Conservation (phyloP, 2,797 vertebrate species). For the Mormyrus hasselquistii region DNA sequence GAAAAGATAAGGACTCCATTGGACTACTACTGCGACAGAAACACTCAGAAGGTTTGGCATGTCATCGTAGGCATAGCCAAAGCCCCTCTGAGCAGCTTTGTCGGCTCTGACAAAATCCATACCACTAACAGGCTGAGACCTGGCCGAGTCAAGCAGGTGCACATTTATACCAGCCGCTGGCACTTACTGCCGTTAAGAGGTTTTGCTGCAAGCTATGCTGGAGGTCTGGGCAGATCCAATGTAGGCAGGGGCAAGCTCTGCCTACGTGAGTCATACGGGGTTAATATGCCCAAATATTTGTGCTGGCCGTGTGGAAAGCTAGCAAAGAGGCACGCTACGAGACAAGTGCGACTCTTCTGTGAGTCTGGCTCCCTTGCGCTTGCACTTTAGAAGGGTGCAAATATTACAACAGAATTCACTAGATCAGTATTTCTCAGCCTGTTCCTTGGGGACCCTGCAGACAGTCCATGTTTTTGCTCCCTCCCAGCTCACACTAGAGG, state of each 20-base stretch:
- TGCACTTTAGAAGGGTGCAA: neutral
- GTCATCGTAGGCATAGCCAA: neutral
- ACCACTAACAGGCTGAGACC: neutral
- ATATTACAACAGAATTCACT: conserved; percentile 23
- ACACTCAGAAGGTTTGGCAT: neutral
- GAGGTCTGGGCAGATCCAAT: neutral
- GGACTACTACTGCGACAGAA: neutral
- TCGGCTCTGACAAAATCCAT: neutral
- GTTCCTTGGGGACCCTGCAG: neutral
- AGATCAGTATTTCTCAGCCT: neutral
- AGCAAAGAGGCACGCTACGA: neutral
- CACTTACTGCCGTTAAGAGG: neutral
- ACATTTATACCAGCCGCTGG: neutral
- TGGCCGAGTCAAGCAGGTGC: neutral
- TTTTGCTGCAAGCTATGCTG: neutral
- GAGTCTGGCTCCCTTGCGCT: neutral
- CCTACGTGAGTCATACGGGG: neutral
- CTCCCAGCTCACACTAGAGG: neutral
- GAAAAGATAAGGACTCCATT: conserved; percentile 4
- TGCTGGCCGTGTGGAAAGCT: neutral
- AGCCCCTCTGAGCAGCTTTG: neutral
- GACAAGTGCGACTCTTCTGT: neutral
- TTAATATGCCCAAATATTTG: neutral
- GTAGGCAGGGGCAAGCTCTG: neutral
- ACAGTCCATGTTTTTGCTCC: neutral